Percentiles rank a stretch among this genome's conserved stretches.
phyloP scores from a whole-genome alignment of 1,140 invertebrate species.

The Muscidifurax raptorellus region DNA sequence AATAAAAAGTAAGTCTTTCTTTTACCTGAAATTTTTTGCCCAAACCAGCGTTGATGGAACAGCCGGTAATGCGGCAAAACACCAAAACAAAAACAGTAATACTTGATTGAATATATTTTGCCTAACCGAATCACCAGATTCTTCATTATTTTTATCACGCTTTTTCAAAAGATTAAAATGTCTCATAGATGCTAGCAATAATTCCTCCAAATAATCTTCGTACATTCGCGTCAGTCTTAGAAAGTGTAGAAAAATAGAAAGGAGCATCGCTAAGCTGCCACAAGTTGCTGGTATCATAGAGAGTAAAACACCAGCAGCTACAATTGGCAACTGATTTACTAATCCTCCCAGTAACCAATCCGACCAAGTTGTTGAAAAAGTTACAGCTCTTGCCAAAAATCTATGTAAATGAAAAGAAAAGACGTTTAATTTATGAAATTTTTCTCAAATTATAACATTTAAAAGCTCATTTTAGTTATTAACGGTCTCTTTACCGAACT shows the following conservation, averaged over 20 bases:
- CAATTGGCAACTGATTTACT: constrained; percentile 74
- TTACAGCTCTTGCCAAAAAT: constrained; percentile 75
- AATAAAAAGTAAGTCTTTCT: neutral
- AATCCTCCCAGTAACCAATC: constrained; percentile 76
- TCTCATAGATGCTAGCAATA: constrained; percentile 68
- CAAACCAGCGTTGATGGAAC: constrained; percentile 72
- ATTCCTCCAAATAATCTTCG: constrained; percentile 84
- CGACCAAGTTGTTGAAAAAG: constrained; percentile 75
- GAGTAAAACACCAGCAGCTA: constrained; percentile 72
- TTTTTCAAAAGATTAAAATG: constrained; percentile 60
- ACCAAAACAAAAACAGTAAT: constrained; percentile 69
- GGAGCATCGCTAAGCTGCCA: constrained; percentile 74
- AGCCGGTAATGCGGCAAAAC: constrained; percentile 67
- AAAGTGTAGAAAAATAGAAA: constrained; percentile 70
- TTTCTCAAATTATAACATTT: neutral
- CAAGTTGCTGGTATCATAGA: constrained; percentile 76
- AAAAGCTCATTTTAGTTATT: neutral
- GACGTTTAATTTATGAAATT: neutral
- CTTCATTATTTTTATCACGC: constrained; percentile 45
- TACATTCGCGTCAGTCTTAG: constrained; percentile 82
- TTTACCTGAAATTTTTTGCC: constrained; percentile 74
- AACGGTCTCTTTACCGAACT: constrained; percentile 70
- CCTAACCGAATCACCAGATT: constrained; percentile 54
- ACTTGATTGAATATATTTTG: constrained; percentile 69
- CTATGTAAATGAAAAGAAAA: constrained; percentile 62